Percentiles rank a stretch among this genome's conserved stretches.
phyloP scores from a whole-genome alignment of 2,797 vertebrate species.

The Fratercula arctica region DNA sequence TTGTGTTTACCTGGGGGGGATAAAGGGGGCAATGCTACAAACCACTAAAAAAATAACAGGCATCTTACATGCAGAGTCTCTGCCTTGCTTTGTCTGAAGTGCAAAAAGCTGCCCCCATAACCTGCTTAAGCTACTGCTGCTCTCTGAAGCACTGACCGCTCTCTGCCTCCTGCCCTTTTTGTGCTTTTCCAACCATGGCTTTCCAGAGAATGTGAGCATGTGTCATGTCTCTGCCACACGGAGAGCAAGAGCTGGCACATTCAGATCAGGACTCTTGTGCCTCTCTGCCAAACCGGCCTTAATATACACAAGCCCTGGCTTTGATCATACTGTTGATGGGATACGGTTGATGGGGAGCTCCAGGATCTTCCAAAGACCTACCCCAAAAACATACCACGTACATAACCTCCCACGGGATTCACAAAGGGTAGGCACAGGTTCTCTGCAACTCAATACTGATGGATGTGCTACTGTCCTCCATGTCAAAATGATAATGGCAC shows the following conservation, averaged over 20 bases:
- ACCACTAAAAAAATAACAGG: background rate
- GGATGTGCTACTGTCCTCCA: background rate
- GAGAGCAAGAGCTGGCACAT: background rate
- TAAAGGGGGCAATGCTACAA: background rate
- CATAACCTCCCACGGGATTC: background rate
- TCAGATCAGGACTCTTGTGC: background rate
- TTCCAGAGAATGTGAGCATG: background rate
- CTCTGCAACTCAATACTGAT: background rate
- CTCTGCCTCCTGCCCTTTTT: background rate
- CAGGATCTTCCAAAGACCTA: background rate
- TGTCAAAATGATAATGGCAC: slow-evolving; percentile 14
- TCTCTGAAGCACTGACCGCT: background rate
- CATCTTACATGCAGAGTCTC: background rate
- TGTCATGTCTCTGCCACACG: background rate
- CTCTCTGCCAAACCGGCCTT: background rate
- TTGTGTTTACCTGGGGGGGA: background rate
- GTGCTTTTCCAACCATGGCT: background rate
- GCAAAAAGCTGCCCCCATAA: background rate
- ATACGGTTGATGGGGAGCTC: background rate
- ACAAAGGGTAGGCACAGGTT: background rate
- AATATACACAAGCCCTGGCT: background rate
- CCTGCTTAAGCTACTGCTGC: background rate
- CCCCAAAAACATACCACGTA: fast-evolving
- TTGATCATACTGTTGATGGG: background rate
- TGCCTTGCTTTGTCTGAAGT: background rate